Evolutionary conservation across 2,797 vertebrate species (phyloP).

Genomic region (Novumbra hubbsi): DNA sequence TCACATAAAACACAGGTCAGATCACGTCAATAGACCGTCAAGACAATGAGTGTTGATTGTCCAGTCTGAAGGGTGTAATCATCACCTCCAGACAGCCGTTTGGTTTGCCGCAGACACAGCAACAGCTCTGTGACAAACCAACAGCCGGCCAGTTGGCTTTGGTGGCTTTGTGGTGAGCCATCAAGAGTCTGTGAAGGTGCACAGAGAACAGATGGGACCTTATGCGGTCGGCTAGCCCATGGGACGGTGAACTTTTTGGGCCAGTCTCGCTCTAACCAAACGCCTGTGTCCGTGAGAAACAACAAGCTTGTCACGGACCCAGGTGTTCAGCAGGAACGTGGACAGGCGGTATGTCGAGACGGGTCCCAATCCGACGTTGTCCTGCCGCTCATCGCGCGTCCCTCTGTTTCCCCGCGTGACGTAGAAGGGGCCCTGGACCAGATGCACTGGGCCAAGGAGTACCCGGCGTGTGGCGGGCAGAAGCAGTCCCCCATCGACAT

Average conservation of each 20-base stretch:
- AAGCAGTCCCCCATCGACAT: conserved; percentile 89
- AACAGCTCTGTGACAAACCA: neutral
- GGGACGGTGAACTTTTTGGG: too few relatives aligned
- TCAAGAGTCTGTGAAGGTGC: neutral
- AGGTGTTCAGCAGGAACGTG: too few relatives aligned
- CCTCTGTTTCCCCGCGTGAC: neutral
- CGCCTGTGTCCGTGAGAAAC: too few relatives aligned
- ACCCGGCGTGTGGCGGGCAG: conserved; percentile 72
- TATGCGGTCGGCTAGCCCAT: neutral
- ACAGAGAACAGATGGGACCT: neutral
- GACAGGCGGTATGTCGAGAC: too few relatives aligned
- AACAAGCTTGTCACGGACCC: too few relatives aligned
- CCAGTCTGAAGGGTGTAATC: too few relatives aligned
- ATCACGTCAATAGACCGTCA: too few relatives aligned
- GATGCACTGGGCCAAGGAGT: conserved; percentile 77
- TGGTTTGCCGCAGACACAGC: neutral
- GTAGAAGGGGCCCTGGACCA: conserved; percentile 81
- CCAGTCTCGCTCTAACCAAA: too few relatives aligned
- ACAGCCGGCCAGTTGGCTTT: neutral
- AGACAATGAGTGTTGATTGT: too few relatives aligned
- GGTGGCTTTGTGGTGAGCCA: neutral
- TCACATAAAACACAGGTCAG: neutral
- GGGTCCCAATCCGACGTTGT: too few relatives aligned
- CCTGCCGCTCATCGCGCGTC: neutral
- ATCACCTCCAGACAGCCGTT: neutral